Evolutionary conservation across 2,888 invertebrate genomes (phyloP).

Genomic region (Corbicula japonica): DNA sequence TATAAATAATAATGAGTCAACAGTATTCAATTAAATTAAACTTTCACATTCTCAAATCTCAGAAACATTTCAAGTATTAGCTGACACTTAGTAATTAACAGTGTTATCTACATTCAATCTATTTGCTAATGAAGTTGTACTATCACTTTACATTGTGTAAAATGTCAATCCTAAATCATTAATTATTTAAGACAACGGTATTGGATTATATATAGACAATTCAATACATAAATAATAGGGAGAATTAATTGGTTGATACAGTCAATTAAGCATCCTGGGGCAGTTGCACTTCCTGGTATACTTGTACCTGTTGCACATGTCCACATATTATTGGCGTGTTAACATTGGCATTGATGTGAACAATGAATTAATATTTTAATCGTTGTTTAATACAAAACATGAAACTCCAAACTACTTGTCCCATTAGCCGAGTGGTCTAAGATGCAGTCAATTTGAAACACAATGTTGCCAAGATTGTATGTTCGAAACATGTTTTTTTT

Average conservation of each 20-base stretch:
- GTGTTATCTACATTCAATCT: no score
- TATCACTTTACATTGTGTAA: not conserved
- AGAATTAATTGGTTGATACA: constrained; percentile 9
- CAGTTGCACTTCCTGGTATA: not conserved
- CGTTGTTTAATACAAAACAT: not conserved
- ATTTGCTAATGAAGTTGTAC: no score
- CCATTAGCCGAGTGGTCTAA: not conserved
- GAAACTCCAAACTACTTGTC: not conserved
- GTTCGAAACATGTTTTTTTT: no score
- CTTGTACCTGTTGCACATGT: no score
- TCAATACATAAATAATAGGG: constrained; percentile 19
- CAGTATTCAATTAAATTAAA: not conserved
- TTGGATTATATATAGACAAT: not conserved
- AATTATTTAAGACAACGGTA: not conserved
- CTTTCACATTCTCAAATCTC: not conserved
- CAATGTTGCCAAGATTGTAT: no score
- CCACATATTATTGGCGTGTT: no score
- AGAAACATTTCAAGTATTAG: not conserved
- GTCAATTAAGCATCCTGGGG: not conserved
- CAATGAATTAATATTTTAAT: not conserved
- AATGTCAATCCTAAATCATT: not conserved
- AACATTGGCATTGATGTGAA: not conserved
- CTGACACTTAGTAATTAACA: not conserved
- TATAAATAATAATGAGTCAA: not conserved
- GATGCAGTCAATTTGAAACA: no score